phyloP scores from a whole-genome alignment of 2,888 invertebrate genomes.

The Nomada fabriciana region DNA sequence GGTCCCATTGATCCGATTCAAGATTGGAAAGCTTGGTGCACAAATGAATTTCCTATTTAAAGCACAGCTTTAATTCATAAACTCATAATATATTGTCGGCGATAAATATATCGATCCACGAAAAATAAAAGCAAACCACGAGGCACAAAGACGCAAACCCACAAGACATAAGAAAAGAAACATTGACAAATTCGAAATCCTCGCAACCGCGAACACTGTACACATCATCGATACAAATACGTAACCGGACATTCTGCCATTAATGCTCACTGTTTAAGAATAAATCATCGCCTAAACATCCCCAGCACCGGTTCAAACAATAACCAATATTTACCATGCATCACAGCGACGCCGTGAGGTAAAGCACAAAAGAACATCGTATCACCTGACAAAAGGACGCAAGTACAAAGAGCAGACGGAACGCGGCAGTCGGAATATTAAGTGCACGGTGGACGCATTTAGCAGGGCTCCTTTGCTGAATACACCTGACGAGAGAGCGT shows the following conservation, averaged over 20 bases:
- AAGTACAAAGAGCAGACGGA: neutral
- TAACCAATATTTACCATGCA: neutral
- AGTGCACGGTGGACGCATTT: neutral
- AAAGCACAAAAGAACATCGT: neutral
- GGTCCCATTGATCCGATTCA: neutral
- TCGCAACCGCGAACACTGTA: too few species aligned
- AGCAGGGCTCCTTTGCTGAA: neutral
- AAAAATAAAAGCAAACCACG: too few species aligned
- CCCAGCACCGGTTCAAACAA: neutral
- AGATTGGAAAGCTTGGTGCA: neutral
- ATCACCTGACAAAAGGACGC: neutral
- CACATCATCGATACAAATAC: too few species aligned
- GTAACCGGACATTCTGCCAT: neutral
- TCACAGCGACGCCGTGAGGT: too few species aligned
- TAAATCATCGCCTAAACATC: neutral
- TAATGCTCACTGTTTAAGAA: neutral
- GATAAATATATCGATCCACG: too few species aligned
- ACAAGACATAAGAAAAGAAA: too few species aligned
- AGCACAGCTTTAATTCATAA: too few species aligned
- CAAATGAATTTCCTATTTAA: neutral
- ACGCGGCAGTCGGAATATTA: neutral
- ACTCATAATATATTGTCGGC: too few species aligned
- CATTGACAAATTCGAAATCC: too few species aligned
- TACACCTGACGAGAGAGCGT: slow-evolving; percentile 51
- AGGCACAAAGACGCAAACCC: too few species aligned